Conservation (phyloP, 2,113 vertebrate genomes). For the Myotis brandtii region DNA sequence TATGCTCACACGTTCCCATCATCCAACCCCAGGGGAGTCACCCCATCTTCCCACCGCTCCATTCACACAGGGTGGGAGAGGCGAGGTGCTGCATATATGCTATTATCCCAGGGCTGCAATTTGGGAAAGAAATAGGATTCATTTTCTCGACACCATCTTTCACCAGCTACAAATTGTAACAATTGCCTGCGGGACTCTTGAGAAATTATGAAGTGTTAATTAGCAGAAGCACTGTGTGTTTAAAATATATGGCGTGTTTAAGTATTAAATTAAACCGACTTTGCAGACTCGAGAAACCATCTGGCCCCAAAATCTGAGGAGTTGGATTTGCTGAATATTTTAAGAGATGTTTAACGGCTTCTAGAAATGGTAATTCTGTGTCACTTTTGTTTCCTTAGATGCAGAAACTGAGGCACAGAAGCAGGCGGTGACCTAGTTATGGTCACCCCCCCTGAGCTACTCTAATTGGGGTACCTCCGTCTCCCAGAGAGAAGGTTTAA, state of each 20-base stretch:
- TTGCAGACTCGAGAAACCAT: constrained; percentile 65
- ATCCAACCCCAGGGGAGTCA: neutral
- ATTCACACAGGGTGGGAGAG: neutral
- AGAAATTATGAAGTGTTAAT: constrained; percentile 80
- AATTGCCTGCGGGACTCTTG: constrained; percentile 67
- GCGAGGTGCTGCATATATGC: neutral
- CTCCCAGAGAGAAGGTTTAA: neutral
- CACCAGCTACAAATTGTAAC: constrained; percentile 57
- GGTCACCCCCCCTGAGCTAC: neutral
- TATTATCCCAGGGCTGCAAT: neutral
- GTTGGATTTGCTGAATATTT: constrained; percentile 52
- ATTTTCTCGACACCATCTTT: constrained; percentile 74
- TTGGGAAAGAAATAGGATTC: constrained; percentile 63
- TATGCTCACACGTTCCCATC: neutral
- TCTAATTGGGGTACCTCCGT: too few relatives aligned
- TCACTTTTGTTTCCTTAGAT: neutral
- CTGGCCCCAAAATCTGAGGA: constrained; percentile 64
- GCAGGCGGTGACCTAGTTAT: neutral
- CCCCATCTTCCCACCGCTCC: neutral
- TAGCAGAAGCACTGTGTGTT: constrained; percentile 73
- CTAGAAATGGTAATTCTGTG: constrained; percentile 30
- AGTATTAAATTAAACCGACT: constrained; percentile 68
- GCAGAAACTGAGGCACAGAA: neutral
- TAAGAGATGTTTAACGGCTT: constrained; percentile 41
- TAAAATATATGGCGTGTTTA: constrained; percentile 73